These are phyloP conservation scores for Emydura subglobosa DNA, from an alignment of 2,113 vertebrate genomes.

Conservation along the genomic window DNA sequence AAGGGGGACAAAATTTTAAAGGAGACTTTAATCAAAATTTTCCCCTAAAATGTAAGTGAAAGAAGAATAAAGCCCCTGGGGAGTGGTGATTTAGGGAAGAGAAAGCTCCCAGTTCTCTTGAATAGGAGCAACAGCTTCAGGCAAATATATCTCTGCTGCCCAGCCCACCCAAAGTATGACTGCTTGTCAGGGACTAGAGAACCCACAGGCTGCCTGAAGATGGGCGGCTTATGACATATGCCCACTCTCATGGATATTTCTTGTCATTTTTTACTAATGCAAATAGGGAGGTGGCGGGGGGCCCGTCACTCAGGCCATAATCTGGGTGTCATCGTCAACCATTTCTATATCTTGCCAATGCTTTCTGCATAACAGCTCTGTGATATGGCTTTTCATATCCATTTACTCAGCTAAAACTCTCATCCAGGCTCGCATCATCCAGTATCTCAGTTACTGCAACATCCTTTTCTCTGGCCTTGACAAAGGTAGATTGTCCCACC, in stretches of 20 bases:
- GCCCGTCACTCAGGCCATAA: background rate
- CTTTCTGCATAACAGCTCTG: background rate
- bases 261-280: fast-evolving
- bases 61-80: background rate
- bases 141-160: background rate
- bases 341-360: background rate
- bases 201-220: background rate
- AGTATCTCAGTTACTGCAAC: background rate
- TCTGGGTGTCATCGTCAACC: background rate
- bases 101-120: background rate
- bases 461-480: background rate
- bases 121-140: background rate
- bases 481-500: background rate
- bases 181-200: background rate
- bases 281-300: background rate
- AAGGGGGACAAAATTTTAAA: background rate
- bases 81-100: background rate
- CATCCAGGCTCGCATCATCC: background rate
- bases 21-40: background rate
- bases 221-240: background rate
- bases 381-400: background rate
- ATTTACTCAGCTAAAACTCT: background rate
- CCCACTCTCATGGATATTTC: conserved; percentile 16
- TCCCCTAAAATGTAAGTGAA: background rate
- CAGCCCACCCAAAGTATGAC: background rate